Conservation (phyloP, 2,797 vertebrate genomes). For the Sibirionetta formosa region DNA sequence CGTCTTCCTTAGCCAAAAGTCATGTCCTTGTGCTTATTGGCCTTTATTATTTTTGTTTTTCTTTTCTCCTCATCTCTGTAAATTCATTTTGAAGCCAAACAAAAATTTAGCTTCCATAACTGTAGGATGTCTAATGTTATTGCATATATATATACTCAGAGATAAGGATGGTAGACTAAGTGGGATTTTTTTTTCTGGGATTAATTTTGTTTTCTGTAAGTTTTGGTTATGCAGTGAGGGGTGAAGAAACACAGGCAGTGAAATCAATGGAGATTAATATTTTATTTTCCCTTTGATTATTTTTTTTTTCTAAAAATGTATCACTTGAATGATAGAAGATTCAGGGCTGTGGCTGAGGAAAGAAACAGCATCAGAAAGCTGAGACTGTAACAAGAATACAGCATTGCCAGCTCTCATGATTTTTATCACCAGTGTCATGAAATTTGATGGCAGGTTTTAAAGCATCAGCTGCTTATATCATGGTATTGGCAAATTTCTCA, state of each 20-base stretch:
- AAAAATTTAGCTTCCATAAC: neutral
- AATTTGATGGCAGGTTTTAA: neutral
- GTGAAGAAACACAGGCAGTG: neutral
- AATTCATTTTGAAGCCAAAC: neutral
- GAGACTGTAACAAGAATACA: neutral
- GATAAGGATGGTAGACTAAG: neutral
- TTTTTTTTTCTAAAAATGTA: neutral
- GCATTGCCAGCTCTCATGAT: neutral
- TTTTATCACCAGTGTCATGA: neutral
- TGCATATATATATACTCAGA: neutral
- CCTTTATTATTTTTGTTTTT: neutral
- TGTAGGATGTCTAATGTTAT: neutral
- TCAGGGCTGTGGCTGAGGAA: neutral
- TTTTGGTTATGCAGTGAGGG: neutral
- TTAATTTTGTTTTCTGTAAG: neutral
- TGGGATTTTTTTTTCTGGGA: neutral
- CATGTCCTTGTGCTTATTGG: neutral
- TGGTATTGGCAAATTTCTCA: neutral
- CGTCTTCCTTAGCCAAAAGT: slow-evolving; percentile 3
- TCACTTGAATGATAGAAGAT: neutral
- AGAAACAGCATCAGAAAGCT: neutral
- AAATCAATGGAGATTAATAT: neutral
- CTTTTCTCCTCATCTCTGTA: neutral
- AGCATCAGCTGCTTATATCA: neutral
- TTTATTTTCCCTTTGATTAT: neutral